phyloP scores from a whole-genome alignment of 1,140 invertebrate species.

The Tetragonula clypearis region DNA sequence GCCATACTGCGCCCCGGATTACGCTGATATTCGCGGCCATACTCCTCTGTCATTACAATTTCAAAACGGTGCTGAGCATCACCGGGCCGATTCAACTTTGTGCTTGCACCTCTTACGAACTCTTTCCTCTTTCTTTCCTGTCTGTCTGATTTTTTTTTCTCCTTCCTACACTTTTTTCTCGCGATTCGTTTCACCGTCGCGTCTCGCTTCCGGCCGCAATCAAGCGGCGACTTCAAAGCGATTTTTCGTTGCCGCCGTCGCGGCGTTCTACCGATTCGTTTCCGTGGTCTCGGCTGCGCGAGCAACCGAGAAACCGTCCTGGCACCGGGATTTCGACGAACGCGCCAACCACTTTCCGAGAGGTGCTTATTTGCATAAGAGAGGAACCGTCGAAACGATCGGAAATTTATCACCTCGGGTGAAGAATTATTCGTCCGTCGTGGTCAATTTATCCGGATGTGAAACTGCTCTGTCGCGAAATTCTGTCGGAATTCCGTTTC shows the following conservation, averaged over 20 bases:
- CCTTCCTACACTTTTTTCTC: not conserved
- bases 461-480: not conserved
- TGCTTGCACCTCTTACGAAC: conserved; percentile 26
- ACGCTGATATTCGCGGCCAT: conserved; percentile 27
- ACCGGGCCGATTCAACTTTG: not conserved
- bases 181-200: not conserved
- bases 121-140: not conserved
- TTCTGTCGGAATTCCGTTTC: not conserved
- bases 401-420: not conserved
- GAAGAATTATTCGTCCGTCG: not conserved
- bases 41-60: conserved; percentile 38
- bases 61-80: conserved; percentile 37
- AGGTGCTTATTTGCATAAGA: too few relatives aligned
- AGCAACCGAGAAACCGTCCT: not conserved
- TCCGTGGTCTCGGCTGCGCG: not conserved
- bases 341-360: not conserved
- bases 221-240: conserved; percentile 45
- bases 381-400: not conserved
- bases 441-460: too few relatives aligned
- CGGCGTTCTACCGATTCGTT: conserved; percentile 49
- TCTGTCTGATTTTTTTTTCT: not conserved
- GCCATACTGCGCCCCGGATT: conserved; percentile 33
- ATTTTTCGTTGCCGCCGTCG: conserved; percentile 36
- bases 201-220: conserved; percentile 26
- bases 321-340: conserved; percentile 24